Base-by-base conservation (phyloP, 2,797 vertebrate species). In the Parauchenoglanis ngamensis region DNA sequence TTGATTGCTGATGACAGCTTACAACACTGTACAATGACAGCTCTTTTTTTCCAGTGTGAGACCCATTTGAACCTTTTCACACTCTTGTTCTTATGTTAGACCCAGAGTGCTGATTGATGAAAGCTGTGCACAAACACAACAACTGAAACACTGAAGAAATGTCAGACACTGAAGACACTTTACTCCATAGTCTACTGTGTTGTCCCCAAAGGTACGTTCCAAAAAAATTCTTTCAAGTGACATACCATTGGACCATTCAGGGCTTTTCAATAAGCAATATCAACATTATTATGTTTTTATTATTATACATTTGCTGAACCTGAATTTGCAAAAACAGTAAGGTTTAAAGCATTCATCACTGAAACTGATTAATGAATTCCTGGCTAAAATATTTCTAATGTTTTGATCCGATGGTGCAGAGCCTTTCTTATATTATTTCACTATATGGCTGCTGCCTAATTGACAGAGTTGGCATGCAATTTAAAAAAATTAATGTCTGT, bases 1-100 rank as follows among this genome's bases (percentile, higher is more conserved):
- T 80, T 89, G 84, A 91, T 90, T 91, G 85, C 68, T 86, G 84
- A 84, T 90, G 76, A 83, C 65, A 90, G 85, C 75, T 54, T 76
- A 87, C 65, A 85, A 83, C 72, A 83, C 88, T 88, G 54, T 25
- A 59, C 67, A 57, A n/a, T 75, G 21, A 88, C 28, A 52, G 78
- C 76, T 87, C 54, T 56, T 88, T 73, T 89, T 81, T 85, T 78
- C 80, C n/a, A 76, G 52, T 68, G 70, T 85, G 88, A 90, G 61
- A 85, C 19, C 54, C 31, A 72, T 84, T 87, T 89, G 19, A 83
- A 75, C 63, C 72, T 85, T 84, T 80, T 76, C 61, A 54, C 78
- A 52, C 73, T 83, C 46, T 75, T 72, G 61, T 82, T 72, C 3
- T 82, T 57, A 46, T 10, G 44, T 77, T 86, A 17, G 35, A 78